Conservation (phyloP, 2,113 vertebrate genomes). For the Eptesicus fuscus region DNA sequence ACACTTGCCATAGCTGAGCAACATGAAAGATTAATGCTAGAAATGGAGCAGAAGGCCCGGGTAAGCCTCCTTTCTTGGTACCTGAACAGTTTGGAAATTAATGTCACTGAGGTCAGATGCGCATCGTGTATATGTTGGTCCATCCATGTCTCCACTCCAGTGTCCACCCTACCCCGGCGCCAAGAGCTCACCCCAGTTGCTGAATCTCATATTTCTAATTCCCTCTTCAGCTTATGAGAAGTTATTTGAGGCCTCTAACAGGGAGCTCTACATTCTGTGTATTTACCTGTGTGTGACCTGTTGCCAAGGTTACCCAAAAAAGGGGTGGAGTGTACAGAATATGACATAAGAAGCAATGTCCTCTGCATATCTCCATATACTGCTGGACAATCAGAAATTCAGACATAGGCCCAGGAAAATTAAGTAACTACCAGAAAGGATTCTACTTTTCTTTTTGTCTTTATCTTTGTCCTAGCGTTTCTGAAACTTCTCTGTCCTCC, state of each 20-base stretch:
- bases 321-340: neutral
- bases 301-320: neutral
- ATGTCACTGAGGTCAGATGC: neutral
- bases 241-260: neutral
- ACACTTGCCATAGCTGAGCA: constrained; percentile 98
- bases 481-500: neutral
- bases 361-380: neutral
- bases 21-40: constrained; percentile 97
- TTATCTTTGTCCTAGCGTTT: neutral
- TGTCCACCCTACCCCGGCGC: neutral
- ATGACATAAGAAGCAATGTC: neutral
- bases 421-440: neutral
- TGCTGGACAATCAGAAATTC: neutral
- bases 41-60: constrained; percentile 98
- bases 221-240: neutral
- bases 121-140: fast-evolving
- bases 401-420: neutral
- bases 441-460: neutral
- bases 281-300: neutral
- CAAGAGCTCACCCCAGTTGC: neutral
- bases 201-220: neutral
- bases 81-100: constrained; percentile 27
- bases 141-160: fast-evolving
- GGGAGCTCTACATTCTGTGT: neutral
- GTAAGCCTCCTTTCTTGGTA: constrained; percentile 79